A percentile compares a stretch with the other conserved stretches of the same genome.
Evolutionary conservation across 2,797 vertebrate genomes (phyloP).

Genomic region (Myotis planiceps): DNA sequence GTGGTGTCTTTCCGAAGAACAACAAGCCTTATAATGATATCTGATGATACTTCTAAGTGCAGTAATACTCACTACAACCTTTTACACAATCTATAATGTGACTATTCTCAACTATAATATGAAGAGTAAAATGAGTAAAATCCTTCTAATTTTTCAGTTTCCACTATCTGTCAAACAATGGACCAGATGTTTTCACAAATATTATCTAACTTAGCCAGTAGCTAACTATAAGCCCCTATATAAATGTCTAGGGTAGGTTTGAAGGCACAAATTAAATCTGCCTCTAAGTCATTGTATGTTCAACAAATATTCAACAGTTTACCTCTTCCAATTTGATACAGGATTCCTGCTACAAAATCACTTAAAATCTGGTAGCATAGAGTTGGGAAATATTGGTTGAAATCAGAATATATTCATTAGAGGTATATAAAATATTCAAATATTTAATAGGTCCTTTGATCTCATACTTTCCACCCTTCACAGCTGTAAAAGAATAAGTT

Average conservation of each 20-base stretch:
- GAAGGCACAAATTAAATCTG: not conserved
- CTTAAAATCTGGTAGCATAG: not conserved
- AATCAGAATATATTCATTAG: not conserved
- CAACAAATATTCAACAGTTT: not conserved
- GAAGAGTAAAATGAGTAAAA: not conserved
- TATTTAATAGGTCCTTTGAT: not conserved
- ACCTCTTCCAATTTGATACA: not conserved
- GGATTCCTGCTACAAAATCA: not conserved
- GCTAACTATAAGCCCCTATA: not conserved
- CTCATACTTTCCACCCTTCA: not conserved
- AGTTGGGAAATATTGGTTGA: not conserved
- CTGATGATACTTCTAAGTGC: not conserved
- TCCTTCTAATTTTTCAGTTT: not conserved
- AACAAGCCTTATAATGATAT: not conserved
- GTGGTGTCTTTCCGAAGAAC: not conserved
- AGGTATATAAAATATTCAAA: not conserved
- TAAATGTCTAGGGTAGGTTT: not conserved
- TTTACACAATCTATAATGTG: not conserved
- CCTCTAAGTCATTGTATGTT: not conserved
- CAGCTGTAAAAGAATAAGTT: not conserved
- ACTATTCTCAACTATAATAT: not conserved
- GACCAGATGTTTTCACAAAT: not conserved
- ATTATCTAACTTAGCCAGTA: not conserved
- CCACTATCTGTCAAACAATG: not conserved
- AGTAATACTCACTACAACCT: not conserved